Evolutionary conservation across 2,113 vertebrate genomes (phyloP), one percentile per base, ranked within the genome.

Genomic region (Lamprologus lemairii): DNA sequence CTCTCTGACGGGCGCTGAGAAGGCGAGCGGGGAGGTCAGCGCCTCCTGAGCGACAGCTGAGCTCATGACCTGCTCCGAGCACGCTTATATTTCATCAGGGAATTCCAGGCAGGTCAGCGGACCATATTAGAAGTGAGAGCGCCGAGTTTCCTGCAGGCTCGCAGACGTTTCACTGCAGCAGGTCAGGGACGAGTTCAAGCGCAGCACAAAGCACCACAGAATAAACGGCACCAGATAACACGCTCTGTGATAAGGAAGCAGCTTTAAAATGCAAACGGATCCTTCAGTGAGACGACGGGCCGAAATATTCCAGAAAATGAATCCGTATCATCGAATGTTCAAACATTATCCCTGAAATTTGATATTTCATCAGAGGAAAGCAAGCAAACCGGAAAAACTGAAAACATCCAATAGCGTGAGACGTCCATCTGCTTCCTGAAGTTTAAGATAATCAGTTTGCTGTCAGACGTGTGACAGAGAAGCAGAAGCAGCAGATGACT

Each of bases 61-160:
- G 73, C 81, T 51, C 55, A n/a, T 19, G 82, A 73, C 33, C 49
- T 55, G 10, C 49, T 73, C 17, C 10, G 35, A 84, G 35, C 65
- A 57, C 31, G 19, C 82, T 84, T 80, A 65, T 81, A 33, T 93
- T 92, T 93, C 92, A 92, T 4, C 75, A 23, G 78, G n/a, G 90
- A 81, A 95, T 94, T 93, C 93, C 92, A 65, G 82, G 75, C 92
- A 91, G 93, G 93, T 95, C 94, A 95, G 78, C 1, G 90, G 93
- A 90, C 94, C 45, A 63, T 90, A 93, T 93, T 94, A 94, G 93
- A 87, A 14, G 65, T 21, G 88, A 51, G 49, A 88, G 81, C 37
- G 45, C 12, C 0, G 17, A 0, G 86, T 87, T 75, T 82, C 85
- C 83, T 86, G 11, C 68, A 55, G 45, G 14, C 49, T 40, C 65